Conservation (phyloP, 2,797 vertebrate species). For the Geotrypetes seraphini region DNA sequence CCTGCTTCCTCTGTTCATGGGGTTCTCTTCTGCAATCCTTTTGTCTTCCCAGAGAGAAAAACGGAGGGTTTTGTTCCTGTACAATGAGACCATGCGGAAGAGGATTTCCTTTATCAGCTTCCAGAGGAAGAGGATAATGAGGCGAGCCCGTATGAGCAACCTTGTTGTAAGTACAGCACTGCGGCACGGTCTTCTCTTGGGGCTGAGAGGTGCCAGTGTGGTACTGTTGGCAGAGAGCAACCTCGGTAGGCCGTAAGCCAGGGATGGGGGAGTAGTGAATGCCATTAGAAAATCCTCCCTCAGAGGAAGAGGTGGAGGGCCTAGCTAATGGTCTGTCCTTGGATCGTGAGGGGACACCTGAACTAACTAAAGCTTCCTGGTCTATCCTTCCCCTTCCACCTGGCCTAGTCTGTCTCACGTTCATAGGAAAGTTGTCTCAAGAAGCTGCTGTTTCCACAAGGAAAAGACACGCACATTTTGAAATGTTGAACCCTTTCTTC, state of each 20-base stretch:
- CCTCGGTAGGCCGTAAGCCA: not conserved
- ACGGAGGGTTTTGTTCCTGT: constrained; percentile 61
- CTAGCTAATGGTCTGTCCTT: too few relatives aligned
- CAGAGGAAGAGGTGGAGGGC: too few relatives aligned
- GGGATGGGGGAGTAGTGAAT: too few relatives aligned
- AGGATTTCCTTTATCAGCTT: constrained; percentile 30
- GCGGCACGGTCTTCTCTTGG: rapidly evolving
- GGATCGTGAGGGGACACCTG: too few relatives aligned
- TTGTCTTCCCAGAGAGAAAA: constrained; percentile 63
- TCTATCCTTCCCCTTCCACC: too few relatives aligned
- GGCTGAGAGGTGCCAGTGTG: not conserved
- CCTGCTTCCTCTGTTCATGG: not conserved
- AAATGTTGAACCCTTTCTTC: too few relatives aligned
- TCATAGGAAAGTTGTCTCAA: too few relatives aligned
- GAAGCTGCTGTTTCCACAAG: too few relatives aligned
- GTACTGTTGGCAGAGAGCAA: not conserved
- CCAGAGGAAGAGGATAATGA: constrained; percentile 24
- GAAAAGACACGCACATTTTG: too few relatives aligned
- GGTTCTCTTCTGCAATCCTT: not conserved
- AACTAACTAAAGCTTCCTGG: too few relatives aligned
- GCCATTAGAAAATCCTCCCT: too few relatives aligned
- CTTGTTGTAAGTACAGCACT: constrained; percentile 11
- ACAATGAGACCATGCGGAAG: constrained; percentile 64
- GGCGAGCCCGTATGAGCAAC: not conserved
- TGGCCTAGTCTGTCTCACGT: too few relatives aligned